Conservation (phyloP, 2,113 vertebrate genomes). For the Pseudorasbora parva region DNA sequence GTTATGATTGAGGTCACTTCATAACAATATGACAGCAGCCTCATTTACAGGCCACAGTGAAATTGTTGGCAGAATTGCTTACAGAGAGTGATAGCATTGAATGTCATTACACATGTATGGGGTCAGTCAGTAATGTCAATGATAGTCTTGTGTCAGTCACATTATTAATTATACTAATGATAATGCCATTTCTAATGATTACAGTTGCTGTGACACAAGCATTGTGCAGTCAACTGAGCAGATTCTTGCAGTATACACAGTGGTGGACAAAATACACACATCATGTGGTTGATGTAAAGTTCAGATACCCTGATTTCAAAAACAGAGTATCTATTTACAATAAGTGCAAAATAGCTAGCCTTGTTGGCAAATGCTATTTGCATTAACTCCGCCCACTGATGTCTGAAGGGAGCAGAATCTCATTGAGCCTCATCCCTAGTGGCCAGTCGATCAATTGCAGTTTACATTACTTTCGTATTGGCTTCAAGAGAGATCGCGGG, state of each 20-base stretch:
- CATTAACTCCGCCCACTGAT: too few species aligned
- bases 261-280: neutral
- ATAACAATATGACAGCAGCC: neutral
- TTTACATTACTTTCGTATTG: too few species aligned
- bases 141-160: neutral
- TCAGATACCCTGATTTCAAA: neutral
- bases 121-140: slow-evolving; percentile 6
- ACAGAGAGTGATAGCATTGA: neutral
- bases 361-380: too few species aligned
- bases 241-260: neutral
- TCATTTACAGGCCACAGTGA: neutral
- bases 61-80: neutral
- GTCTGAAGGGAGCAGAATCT: too few species aligned
- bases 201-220: neutral
- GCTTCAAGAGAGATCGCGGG: too few species aligned
- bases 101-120: neutral
- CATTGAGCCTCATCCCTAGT: too few species aligned
- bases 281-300: neutral
- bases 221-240: neutral
- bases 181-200: neutral
- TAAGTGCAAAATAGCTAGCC: too few species aligned
- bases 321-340: too few species aligned
- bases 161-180: slow-evolving; percentile 19
- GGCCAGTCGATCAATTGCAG: too few species aligned
- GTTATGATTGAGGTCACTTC: slow-evolving; percentile 8